phyloP scores from a whole-genome alignment of 2,113 vertebrate species.

The Pteronura brasiliensis region DNA sequence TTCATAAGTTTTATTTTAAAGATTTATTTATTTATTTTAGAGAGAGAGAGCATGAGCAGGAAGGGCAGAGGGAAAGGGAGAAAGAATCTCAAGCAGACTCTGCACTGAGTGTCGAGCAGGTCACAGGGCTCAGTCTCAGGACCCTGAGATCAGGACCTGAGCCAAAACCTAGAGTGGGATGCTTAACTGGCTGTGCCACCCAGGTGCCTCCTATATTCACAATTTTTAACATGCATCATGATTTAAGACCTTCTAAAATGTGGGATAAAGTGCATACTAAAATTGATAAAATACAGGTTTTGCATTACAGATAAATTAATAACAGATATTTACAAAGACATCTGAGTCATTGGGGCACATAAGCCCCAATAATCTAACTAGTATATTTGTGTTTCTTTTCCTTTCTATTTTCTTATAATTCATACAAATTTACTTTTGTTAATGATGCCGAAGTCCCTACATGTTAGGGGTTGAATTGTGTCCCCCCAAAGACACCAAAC shows the following conservation, averaged over 20 bases:
- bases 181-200: background rate
- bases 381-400: background rate
- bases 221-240: background rate
- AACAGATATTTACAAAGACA: background rate
- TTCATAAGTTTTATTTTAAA: background rate
- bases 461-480: background rate
- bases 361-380: background rate
- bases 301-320: background rate
- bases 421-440: background rate
- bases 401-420: background rate
- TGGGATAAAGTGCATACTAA: background rate
- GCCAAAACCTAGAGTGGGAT: background rate
- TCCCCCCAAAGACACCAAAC: background rate
- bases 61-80: background rate
- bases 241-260: background rate
- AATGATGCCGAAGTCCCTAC: background rate
- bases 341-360: background rate
- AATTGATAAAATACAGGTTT: background rate
- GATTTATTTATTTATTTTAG: background rate
- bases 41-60: background rate
- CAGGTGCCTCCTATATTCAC: background rate
- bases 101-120: background rate
- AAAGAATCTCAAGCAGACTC: background rate
- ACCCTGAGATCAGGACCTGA: background rate
- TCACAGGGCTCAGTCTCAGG: background rate